Conservation (phyloP, 1,140 invertebrate genomes). For the Polypedilum pembai region DNA sequence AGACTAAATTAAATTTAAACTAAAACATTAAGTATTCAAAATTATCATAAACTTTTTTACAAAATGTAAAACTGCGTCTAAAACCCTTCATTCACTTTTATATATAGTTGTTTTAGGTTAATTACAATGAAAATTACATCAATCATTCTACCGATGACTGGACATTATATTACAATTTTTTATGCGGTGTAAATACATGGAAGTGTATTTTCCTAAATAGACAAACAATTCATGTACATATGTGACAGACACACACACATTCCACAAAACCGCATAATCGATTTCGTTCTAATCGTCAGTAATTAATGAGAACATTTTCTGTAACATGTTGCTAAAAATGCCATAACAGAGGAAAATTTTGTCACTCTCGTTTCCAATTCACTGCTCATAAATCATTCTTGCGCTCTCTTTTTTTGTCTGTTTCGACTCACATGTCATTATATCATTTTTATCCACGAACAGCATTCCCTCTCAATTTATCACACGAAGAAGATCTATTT, state of each 20-base stretch:
- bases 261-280: neutral
- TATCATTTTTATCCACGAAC: neutral
- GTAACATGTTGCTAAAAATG: neutral
- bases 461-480: neutral
- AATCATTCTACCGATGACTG: conserved; percentile 16
- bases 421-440: neutral
- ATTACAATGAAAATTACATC: conserved; percentile 14
- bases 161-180: neutral
- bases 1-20: no score
- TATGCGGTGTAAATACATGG: neutral
- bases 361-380: neutral
- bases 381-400: neutral
- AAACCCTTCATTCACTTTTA: neutral
- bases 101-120: neutral
- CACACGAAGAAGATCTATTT: neutral
- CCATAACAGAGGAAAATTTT: neutral
- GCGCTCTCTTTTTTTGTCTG: neutral
- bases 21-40: no score
- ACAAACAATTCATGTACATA: neutral
- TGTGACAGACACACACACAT: neutral
- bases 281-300: neutral
- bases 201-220: neutral
- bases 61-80: no score
- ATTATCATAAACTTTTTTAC: no score
- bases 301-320: neutral